Evolutionary conservation across 1,140 invertebrate genomes (phyloP).

Genomic region (Heliconius congener): DNA sequence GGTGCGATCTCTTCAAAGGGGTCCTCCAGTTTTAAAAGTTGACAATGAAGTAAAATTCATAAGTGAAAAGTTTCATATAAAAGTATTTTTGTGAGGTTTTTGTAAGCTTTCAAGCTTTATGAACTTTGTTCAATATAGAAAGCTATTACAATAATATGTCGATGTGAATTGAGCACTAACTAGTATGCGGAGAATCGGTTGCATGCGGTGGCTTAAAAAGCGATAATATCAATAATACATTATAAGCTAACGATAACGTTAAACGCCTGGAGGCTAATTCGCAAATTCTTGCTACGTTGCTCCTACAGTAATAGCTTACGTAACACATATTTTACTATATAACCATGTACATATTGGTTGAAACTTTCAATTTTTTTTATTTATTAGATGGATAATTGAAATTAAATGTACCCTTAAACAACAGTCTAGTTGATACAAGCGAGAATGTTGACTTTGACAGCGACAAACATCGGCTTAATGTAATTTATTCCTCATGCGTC

Average conservation of each 20-base stretch:
- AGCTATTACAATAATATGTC: neutral
- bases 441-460: slow-evolving; percentile 34
- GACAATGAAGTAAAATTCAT: slow-evolving; percentile 62
- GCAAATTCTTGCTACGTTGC: slow-evolving; percentile 19
- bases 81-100: slow-evolving; percentile 29
- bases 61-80: slow-evolving; percentile 25
- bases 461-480: slow-evolving; percentile 28
- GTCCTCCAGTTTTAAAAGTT: slow-evolving; percentile 68
- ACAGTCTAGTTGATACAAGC: slow-evolving; percentile 19
- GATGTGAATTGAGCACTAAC: slow-evolving; percentile 29
- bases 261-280: slow-evolving; percentile 18
- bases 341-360: neutral
- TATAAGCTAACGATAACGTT: slow-evolving; percentile 30
- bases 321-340: too few relatives aligned
- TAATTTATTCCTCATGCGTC: slow-evolving; percentile 36
- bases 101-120: neutral
- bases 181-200: too few relatives aligned
- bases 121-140: too few relatives aligned
- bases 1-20: slow-evolving; percentile 63
- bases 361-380: too few relatives aligned
- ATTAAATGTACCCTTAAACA: slow-evolving; percentile 11
- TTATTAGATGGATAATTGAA: too few relatives aligned
- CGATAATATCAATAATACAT: slow-evolving; percentile 29
- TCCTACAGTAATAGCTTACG: too few relatives aligned
- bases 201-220: slow-evolving; percentile 36